Conservation (phyloP, 2,888 invertebrate species). For the Agelastica alni region DNA sequence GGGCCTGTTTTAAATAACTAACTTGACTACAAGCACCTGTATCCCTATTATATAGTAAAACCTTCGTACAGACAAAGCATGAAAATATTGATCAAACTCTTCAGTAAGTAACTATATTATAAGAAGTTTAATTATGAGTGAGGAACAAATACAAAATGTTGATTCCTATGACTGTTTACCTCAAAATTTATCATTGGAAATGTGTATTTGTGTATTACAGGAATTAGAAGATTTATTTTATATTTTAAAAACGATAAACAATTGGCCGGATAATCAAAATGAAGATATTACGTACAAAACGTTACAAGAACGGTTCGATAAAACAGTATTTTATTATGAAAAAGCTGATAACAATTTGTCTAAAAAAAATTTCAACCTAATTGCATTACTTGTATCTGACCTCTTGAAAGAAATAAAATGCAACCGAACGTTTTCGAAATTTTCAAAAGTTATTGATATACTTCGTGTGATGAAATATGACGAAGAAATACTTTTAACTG, state of each 20-base stretch:
- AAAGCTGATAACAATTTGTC: conserved; percentile 25
- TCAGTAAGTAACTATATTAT: too few species aligned
- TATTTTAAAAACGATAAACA: conserved; percentile 33
- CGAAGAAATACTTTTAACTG: conserved; percentile 27
- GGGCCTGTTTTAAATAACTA: too few species aligned
- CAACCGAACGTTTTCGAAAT: conserved; percentile 27
- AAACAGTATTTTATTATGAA: conserved; percentile 1
- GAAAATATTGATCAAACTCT: conserved; percentile 4
- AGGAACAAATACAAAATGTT: too few species aligned
- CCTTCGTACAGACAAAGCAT: too few species aligned
- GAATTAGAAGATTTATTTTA: conserved; percentile 34
- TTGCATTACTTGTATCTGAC: conserved; percentile 29
- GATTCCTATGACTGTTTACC: conserved; percentile 14
- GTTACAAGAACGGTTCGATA: conserved; percentile 28
- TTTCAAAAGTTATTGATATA: conserved; percentile 32
- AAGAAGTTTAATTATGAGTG: too few species aligned
- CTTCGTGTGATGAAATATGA: conserved; percentile 31
- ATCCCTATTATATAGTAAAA: too few species aligned
- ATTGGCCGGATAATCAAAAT: conserved; percentile 27
- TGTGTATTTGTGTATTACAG: conserved; percentile 26
- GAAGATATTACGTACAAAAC: conserved; percentile 26
- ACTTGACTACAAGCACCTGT: too few species aligned
- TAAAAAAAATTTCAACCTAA: conserved; percentile 31
- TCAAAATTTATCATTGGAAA: conserved; percentile 15
- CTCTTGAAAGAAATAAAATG: conserved; percentile 30